A percentile compares a stretch with the other conserved stretches of the same genome.
phyloP scores from a whole-genome alignment of 2,888 invertebrate species.

The Scotopteryx bipunctaria region DNA sequence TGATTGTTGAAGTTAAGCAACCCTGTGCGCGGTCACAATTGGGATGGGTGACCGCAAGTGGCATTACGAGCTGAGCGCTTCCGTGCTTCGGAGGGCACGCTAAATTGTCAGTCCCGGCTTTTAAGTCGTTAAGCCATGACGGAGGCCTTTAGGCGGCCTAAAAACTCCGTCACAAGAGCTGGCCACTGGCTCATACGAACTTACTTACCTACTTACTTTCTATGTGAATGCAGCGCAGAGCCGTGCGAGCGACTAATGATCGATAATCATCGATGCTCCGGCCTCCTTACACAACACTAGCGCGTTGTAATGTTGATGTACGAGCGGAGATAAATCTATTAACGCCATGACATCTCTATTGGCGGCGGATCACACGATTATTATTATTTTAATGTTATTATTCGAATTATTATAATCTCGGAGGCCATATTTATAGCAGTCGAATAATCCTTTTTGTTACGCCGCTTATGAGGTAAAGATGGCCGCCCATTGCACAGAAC shows the following conservation, averaged over 20 bases:
- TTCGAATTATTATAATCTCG: slow-evolving; percentile 80
- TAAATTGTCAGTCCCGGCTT: too few relatives aligned
- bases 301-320: slow-evolving; percentile 62
- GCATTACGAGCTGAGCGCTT: too few relatives aligned
- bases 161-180: too few relatives aligned
- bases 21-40: too few relatives aligned
- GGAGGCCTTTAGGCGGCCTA: too few relatives aligned
- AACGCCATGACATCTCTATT: slow-evolving; percentile 67
- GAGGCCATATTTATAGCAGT: slow-evolving; percentile 74
- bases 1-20: too few relatives aligned
- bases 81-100: too few relatives aligned
- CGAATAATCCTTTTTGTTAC: slow-evolving; percentile 75
- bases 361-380: slow-evolving; percentile 59
- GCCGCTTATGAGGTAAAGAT: slow-evolving; percentile 62
- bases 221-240: slow-evolving; percentile 19
- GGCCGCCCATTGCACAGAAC: slow-evolving; percentile 20
- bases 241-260: slow-evolving; percentile 61
- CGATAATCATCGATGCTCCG: slow-evolving; percentile 52
- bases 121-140: too few relatives aligned
- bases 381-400: slow-evolving; percentile 80
- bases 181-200: too few relatives aligned
- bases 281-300: slow-evolving; percentile 51
- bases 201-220: too few relatives aligned
- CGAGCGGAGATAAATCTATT: slow-evolving; percentile 74
- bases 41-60: too few relatives aligned